Conservation (phyloP, 2,113 vertebrate genomes). For the Felis chaus region DNA sequence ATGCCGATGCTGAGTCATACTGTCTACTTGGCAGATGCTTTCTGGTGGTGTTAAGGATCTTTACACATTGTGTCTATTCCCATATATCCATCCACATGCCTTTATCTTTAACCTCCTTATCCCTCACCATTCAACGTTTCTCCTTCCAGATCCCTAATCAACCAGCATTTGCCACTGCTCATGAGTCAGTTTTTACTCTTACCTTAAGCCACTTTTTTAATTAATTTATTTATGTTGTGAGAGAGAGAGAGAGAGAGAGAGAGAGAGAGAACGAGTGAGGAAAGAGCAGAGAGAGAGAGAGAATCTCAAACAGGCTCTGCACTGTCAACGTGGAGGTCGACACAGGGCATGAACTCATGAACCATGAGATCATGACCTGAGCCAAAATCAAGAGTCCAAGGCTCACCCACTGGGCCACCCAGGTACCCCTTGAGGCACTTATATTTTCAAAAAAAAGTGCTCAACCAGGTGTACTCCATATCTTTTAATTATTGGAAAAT, state of each 20-base stretch:
- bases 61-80: background rate
- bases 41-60: background rate
- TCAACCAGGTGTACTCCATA: background rate
- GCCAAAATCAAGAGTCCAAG: no score
- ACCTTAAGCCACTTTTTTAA: background rate
- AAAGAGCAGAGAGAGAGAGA: no score
- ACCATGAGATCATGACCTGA: no score
- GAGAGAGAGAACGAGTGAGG: no score
- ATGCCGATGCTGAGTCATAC: background rate
- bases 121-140: background rate
- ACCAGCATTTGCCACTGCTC: background rate
- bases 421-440: background rate
- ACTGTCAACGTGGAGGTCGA: no score
- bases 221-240: no score
- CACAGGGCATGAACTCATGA: no score
- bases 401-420: no score
- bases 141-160: background rate
- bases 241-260: no score
- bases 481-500: background rate
- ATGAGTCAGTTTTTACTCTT: background rate
- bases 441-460: background rate
- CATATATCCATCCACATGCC: background rate
- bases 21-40: background rate
- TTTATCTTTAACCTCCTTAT: background rate
- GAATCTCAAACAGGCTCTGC: no score